phyloP scores from a whole-genome alignment of 2,888 invertebrate genomes.

The Drosophila percnosoma region DNA sequence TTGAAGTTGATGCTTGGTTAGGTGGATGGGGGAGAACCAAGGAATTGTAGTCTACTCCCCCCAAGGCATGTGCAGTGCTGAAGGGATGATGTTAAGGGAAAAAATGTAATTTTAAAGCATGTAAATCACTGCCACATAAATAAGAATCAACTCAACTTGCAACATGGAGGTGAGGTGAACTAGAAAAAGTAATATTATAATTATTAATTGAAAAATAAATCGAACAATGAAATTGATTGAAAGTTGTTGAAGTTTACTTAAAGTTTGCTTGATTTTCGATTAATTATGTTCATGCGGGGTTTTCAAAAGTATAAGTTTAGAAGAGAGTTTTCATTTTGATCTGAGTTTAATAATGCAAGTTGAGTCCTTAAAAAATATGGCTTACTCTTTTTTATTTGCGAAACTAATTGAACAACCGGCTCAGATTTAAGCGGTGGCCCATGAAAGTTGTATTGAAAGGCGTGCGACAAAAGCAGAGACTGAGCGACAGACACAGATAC shows the following conservation, averaged over 20 bases:
- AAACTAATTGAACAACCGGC: constrained; percentile 31
- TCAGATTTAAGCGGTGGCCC: constrained; percentile 44
- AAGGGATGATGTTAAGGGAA: not conserved
- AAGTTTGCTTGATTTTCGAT: not conserved
- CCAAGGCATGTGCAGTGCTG: not conserved
- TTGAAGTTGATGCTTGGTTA: not conserved
- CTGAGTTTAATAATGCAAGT: not conserved
- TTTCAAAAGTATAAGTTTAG: not conserved
- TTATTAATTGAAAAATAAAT: not conserved
- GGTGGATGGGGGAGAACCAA: not conserved
- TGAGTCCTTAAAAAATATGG: no score
- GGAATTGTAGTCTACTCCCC: no score
- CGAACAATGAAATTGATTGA: no score
- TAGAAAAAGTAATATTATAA: not conserved
- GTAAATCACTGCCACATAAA: not conserved
- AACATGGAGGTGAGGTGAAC: not conserved
- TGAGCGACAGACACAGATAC: constrained; percentile 37
- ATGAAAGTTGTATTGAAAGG: constrained; percentile 62
- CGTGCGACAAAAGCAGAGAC: constrained; percentile 50
- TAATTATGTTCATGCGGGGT: not conserved
- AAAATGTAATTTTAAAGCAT: not conserved
- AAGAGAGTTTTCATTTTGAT: not conserved
- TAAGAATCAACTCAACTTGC: no score
- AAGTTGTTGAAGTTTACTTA: not conserved
- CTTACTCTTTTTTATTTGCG: not conserved